A percentile compares a stretch with the other conserved stretches of the same genome.
These are phyloP conservation scores for Eurystomus gularis DNA, from an alignment of 2,113 vertebrate genomes.

Conservation along the genomic window DNA sequence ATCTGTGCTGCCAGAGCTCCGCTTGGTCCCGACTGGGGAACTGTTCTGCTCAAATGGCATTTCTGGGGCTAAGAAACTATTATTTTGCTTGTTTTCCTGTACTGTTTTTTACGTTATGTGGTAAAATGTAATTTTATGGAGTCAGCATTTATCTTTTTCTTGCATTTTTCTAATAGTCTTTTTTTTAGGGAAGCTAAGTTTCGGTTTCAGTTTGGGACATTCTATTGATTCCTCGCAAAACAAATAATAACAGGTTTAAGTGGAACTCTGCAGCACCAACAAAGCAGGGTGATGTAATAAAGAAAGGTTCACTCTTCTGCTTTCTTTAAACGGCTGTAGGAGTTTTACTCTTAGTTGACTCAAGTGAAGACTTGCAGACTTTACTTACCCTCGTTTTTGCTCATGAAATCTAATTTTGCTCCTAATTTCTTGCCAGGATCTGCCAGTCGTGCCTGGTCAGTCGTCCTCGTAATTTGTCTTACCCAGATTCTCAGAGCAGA, in stretches of 20 bases:
- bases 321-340: background rate
- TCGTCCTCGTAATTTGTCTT: background rate
- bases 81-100: background rate
- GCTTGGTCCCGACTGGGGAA: background rate
- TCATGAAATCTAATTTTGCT: background rate
- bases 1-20: background rate
- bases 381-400: background rate
- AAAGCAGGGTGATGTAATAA: background rate
- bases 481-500: background rate
- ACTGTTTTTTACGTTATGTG: background rate
- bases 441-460: background rate
- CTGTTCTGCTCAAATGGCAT: background rate
- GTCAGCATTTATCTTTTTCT: background rate
- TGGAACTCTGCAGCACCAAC: background rate
- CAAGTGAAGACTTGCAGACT: background rate
- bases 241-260: background rate
- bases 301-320: background rate
- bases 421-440: background rate
- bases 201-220: background rate
- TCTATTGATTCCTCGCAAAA: background rate
- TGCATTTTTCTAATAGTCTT: background rate
- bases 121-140: background rate
- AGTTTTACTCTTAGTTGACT: background rate
- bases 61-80: background rate
- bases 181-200: background rate